Evolutionary conservation across 2,113 vertebrate species (phyloP).

Genomic region (Chrysochloris asiatica): DNA sequence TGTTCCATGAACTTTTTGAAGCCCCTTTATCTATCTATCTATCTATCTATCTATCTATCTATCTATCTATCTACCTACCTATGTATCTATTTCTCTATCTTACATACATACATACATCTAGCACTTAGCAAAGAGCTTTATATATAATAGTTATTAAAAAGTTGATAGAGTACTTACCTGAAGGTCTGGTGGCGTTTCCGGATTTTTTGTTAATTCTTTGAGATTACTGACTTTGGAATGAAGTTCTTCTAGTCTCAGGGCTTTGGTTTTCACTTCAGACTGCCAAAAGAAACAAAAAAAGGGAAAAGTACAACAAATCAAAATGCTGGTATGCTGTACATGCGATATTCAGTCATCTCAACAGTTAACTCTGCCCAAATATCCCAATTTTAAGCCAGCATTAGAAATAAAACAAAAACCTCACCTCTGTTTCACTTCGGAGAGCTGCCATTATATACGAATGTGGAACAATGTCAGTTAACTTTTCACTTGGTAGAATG

Average conservation of each 20-base stretch:
- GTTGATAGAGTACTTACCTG: constrained; percentile 86
- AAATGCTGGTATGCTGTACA: background rate
- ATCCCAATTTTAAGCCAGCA: background rate
- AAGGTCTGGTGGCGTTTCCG: constrained; percentile 91
- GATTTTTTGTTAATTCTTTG: constrained; percentile 88
- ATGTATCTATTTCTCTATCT: background rate
- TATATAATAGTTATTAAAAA: background rate
- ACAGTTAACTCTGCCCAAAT: background rate
- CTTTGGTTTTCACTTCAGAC: constrained; percentile 91
- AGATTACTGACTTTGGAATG: constrained; percentile 90
- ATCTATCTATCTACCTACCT: background rate
- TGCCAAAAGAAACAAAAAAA: constrained; percentile 75
- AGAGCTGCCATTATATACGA: constrained; percentile 25
- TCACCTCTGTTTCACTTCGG: constrained; percentile 10
- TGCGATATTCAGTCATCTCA: background rate
- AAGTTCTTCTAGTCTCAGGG: constrained; percentile 88
- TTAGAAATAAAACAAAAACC: constrained; percentile 15
- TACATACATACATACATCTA: background rate
- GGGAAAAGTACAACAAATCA: background rate
- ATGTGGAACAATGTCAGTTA: constrained; percentile 51
- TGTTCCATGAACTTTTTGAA: no score
- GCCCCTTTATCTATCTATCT: background rate
- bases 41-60: background rate
- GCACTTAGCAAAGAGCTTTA: background rate
- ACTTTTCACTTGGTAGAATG: constrained; percentile 31